A percentile compares a stretch with the other conserved stretches of the same genome.
These are phyloP conservation scores for Anseranas semipalmata DNA, from an alignment of 2,113 vertebrate species.

Conservation along the genomic window DNA sequence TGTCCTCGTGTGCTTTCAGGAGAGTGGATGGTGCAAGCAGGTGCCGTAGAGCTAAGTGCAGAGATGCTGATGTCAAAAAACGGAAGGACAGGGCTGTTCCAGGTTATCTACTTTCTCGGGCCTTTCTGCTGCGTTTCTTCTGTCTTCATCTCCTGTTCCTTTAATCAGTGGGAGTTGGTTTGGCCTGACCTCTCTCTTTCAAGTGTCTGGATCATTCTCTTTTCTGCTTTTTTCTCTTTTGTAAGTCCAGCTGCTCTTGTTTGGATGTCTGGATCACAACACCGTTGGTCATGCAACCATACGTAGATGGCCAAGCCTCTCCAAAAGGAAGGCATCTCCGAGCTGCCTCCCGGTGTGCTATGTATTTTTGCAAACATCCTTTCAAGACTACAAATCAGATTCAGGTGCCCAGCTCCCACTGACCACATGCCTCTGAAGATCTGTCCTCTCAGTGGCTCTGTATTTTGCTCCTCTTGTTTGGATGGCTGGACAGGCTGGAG, in stretches of 20 bases:
- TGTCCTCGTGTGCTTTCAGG: not conserved
- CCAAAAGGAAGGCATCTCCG: not conserved
- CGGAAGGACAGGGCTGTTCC: not conserved
- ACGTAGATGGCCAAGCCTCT: not conserved
- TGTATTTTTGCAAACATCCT: not conserved
- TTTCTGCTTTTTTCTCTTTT: not conserved
- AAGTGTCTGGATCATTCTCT: not conserved
- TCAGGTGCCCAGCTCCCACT: constrained; percentile 49
- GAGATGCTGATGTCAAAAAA: not conserved
- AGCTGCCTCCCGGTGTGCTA: accelerated
- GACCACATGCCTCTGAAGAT: not conserved
- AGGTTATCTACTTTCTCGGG: not conserved
- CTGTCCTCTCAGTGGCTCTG: not conserved
- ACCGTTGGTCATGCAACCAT: not conserved
- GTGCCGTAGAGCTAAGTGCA: not conserved
- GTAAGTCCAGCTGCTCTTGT: not conserved
- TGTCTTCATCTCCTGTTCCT: not conserved
- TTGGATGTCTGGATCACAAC: not conserved
- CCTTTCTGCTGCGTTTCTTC: not conserved
- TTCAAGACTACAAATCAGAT: not conserved
- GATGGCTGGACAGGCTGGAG: not conserved
- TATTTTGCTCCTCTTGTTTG: not conserved
- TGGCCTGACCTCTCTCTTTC: not conserved
- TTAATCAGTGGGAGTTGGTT: constrained; percentile 55
- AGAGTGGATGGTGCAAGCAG: not conserved